A percentile compares a stretch with the other conserved stretches of the same genome.
Evolutionary conservation across 1,140 invertebrate genomes (phyloP).

Genomic region (Trichoplusia ni): DNA sequence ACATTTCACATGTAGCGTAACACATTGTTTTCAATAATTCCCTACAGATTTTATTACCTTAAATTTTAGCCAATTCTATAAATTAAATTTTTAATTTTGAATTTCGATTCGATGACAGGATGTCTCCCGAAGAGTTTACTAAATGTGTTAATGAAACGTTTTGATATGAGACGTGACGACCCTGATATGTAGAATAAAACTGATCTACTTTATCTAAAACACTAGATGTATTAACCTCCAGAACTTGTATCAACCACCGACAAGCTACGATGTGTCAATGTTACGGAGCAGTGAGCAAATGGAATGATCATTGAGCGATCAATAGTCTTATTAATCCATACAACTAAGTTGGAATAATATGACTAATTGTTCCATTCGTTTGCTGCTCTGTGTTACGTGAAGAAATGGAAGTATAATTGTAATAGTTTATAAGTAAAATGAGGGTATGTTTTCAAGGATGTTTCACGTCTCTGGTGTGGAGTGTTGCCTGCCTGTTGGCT

Average conservation of each 20-base stretch:
- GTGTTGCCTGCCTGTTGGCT: constrained; percentile 37
- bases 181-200: constrained; percentile 21
- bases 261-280: constrained; percentile 8
- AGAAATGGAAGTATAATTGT: not conserved
- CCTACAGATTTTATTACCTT: constrained; percentile 57
- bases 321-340: not conserved
- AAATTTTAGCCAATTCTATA: constrained; percentile 68
- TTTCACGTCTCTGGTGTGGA: constrained; percentile 40
- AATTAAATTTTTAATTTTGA: constrained; percentile 61
- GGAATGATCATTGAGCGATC: not conserved
- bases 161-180: constrained; percentile 37
- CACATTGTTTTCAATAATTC: constrained; percentile 47
- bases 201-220: constrained; percentile 15
- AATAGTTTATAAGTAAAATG: not conserved
- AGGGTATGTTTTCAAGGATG: constrained; percentile 13
- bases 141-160: constrained; percentile 38
- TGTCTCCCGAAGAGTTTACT: constrained; percentile 43
- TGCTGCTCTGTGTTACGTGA: not conserved
- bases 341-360: not conserved
- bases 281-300: not conserved
- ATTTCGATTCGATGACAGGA: constrained; percentile 48
- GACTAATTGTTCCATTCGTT: not conserved
- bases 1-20: constrained; percentile 47
- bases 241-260: constrained; percentile 7
- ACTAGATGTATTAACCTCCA: constrained; percentile 7